These are phyloP conservation scores for Zosterops japonicus DNA, from an alignment of 2,113 vertebrate species.

Conservation along the genomic window DNA sequence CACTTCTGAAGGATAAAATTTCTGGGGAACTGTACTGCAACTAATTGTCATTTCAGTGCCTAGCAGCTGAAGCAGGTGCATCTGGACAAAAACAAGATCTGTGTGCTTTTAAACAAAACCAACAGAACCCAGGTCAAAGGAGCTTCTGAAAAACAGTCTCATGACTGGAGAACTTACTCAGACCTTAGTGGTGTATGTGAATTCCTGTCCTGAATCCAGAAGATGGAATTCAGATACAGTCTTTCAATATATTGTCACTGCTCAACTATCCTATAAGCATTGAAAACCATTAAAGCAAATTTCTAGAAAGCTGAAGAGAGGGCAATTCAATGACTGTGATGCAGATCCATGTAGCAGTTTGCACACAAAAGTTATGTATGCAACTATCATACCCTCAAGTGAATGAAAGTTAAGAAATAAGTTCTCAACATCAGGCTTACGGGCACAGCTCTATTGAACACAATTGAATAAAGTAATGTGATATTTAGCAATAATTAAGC, in stretches of 20 bases:
- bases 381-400: background rate
- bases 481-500: background rate
- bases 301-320: background rate
- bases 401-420: background rate
- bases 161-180: background rate
- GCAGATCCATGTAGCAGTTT: background rate
- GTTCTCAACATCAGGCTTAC: background rate
- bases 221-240: background rate
- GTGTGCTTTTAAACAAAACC: background rate
- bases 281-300: background rate
- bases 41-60: background rate
- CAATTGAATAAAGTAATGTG: background rate
- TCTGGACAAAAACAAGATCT: background rate
- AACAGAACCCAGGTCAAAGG: background rate
- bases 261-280: background rate
- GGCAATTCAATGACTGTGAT: background rate
- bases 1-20: background rate
- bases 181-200: background rate
- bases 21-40: background rate
- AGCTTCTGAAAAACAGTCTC: background rate
- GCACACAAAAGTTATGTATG: background rate
- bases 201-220: background rate
- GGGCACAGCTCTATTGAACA: background rate
- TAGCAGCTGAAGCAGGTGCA: background rate
- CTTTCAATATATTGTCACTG: background rate